A percentile compares a stretch with the other conserved stretches of the same genome.
These are phyloP conservation scores for Callosobruchus maculatus DNA, from an alignment of 2,888 invertebrate genomes.

Conservation along the genomic window DNA sequence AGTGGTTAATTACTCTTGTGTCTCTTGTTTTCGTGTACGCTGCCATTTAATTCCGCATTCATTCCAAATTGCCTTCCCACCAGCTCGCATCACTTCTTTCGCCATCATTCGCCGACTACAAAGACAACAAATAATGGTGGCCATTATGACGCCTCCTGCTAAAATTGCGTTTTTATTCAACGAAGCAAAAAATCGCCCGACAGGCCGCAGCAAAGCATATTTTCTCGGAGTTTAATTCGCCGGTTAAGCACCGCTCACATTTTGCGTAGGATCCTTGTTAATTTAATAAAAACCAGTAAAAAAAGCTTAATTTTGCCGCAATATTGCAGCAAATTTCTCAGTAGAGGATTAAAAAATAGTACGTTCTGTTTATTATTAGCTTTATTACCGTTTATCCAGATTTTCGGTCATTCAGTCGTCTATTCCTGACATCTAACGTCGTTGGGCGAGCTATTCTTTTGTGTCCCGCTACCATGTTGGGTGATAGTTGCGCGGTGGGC, in stretches of 20 bases:
- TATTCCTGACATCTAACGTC: no score
- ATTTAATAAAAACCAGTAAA: background rate
- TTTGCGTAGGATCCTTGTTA: background rate
- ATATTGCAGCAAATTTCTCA: no score
- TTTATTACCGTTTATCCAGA: no score
- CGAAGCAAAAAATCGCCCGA: background rate
- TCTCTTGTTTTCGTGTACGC: background rate
- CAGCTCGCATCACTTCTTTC: background rate
- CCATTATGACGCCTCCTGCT: background rate
- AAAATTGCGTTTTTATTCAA: background rate
- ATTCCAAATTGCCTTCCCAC: background rate
- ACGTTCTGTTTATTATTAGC: no score
- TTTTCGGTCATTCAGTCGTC: no score
- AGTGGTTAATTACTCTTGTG: no score
- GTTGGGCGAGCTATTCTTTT: no score
- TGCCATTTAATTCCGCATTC: background rate
- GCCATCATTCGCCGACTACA: background rate
- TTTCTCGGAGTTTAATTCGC: background rate
- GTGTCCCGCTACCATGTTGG: no score
- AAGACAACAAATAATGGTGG: background rate
- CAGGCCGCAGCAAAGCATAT: background rate
- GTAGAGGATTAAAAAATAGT: no score
- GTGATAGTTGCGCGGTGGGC: no score
- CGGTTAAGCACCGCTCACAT: background rate
- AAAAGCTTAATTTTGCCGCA: no score